These are phyloP conservation scores for Telenomus remus DNA, from an alignment of 1,140 invertebrate species.

Conservation along the genomic window DNA sequence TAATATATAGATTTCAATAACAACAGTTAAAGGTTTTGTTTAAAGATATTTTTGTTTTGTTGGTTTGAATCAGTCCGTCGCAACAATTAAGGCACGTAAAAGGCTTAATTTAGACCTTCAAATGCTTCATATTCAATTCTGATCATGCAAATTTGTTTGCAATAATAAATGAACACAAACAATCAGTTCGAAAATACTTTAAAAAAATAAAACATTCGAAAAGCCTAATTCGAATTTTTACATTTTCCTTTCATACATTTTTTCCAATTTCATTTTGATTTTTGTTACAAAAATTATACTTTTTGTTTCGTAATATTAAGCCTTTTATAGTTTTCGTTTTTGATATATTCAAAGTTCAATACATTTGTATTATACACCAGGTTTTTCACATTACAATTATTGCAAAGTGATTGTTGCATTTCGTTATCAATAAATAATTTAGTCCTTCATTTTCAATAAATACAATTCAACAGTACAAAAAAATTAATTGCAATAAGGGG, in stretches of 20 bases:
- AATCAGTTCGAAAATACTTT: slow-evolving; percentile 11
- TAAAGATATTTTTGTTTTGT: not conserved
- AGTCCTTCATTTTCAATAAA: too few species aligned
- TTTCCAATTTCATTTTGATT: too few species aligned
- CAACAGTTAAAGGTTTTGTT: slow-evolving; percentile 39
- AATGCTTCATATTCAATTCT: not conserved
- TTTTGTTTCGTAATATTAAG: not conserved
- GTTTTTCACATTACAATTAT: too few species aligned
- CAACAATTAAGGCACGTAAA: slow-evolving; percentile 65
- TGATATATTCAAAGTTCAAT: too few species aligned
- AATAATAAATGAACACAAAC: slow-evolving; percentile 32
- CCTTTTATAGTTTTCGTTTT: too few species aligned
- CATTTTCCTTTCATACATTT: too few species aligned
- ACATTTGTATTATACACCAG: too few species aligned
- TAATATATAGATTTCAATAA: slow-evolving; percentile 39
- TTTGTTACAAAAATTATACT: slow-evolving; percentile 1
- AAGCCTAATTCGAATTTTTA: too few species aligned
- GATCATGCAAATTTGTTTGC: not conserved
- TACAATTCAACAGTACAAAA: too few species aligned
- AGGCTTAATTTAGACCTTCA: slow-evolving; percentile 36
- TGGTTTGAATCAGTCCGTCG: slow-evolving; percentile 54
- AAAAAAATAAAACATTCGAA: not conserved
- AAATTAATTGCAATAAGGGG: too few species aligned
- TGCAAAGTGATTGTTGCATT: too few species aligned
- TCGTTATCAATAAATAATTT: too few species aligned